Percentiles rank a stretch among this genome's conserved stretches.
Evolutionary conservation across 2,888 invertebrate species (phyloP).

Genomic region (Microdon myrmicae): DNA sequence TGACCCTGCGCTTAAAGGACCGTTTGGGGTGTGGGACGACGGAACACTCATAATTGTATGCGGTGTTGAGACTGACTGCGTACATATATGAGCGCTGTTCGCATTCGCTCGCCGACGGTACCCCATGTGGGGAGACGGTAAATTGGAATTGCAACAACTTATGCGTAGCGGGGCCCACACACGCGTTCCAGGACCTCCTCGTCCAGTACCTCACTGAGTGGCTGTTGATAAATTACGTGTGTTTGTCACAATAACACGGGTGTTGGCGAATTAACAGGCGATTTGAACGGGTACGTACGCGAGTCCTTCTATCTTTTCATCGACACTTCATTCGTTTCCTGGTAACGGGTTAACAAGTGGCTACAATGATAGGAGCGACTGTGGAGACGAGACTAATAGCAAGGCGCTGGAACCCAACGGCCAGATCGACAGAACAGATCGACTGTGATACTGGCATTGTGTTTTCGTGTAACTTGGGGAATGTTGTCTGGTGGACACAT

Average conservation of each 20-base stretch:
- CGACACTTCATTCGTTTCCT: slow-evolving; percentile 33
- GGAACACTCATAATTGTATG: slow-evolving; percentile 47
- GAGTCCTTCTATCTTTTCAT: slow-evolving; percentile 41
- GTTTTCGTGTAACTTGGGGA: slow-evolving; percentile 19
- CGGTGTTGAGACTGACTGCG: slow-evolving; percentile 37
- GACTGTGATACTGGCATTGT: too few species aligned
- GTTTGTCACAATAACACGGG: slow-evolving; percentile 49
- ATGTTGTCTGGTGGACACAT: slow-evolving; percentile 37
- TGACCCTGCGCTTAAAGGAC: not conserved
- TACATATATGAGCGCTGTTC: not conserved
- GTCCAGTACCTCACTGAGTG: too few species aligned
- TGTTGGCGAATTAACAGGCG: slow-evolving; percentile 44
- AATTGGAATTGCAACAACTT: slow-evolving; percentile 47
- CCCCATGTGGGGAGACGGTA: slow-evolving; percentile 47
- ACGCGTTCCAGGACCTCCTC: too few species aligned
- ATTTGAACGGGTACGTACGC: slow-evolving; percentile 18
- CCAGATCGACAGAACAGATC: too few species aligned
- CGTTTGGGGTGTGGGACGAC: slow-evolving; percentile 31
- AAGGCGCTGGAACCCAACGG: too few species aligned
- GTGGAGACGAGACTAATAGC: too few species aligned
- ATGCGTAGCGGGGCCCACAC: slow-evolving; percentile 35
- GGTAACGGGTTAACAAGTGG: slow-evolving; percentile 10
- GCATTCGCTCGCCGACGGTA: slow-evolving; percentile 15
- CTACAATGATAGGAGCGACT: too few species aligned
- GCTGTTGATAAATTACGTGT: slow-evolving; percentile 48